phyloP scores from a whole-genome alignment of 2,888 invertebrate genomes.

The Carterocephalus palaemon region DNA sequence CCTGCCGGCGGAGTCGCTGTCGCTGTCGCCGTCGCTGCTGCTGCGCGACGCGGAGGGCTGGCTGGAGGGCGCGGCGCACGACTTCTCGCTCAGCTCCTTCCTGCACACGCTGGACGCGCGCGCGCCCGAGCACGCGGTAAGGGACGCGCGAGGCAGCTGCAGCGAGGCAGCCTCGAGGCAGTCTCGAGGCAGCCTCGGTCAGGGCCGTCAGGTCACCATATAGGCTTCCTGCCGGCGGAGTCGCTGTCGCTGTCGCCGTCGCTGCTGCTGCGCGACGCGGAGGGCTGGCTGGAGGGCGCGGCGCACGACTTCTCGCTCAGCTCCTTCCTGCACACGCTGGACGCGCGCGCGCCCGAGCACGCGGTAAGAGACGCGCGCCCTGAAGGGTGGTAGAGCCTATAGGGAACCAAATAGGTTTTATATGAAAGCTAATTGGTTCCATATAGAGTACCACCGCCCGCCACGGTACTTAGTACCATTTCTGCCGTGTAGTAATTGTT shows the following conservation, averaged over 20 bases:
- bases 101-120: constrained; percentile 87
- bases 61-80: constrained; percentile 87
- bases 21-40: constrained; percentile 82
- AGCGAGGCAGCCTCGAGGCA: no score
- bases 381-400: no score
- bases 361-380: constrained; percentile 38
- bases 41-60: constrained; percentile 84
- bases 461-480: no score
- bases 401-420: no score
- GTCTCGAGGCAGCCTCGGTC: no score
- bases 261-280: constrained; percentile 82
- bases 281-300: constrained; percentile 86
- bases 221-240: constrained; percentile 60
- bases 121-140: constrained; percentile 48
- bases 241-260: constrained; percentile 80
- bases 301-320: constrained; percentile 92
- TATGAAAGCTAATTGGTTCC: no score
- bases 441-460: no score
- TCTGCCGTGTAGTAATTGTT: no score
- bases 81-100: constrained; percentile 92
- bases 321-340: constrained; percentile 89
- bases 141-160: not conserved
- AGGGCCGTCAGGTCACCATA: no score
- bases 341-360: constrained; percentile 71
- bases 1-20: constrained; percentile 55